Percentiles rank a stretch among this genome's conserved stretches.
phyloP scores from a whole-genome alignment of 2,888 invertebrate species.

The Ectemnius continuus region DNA sequence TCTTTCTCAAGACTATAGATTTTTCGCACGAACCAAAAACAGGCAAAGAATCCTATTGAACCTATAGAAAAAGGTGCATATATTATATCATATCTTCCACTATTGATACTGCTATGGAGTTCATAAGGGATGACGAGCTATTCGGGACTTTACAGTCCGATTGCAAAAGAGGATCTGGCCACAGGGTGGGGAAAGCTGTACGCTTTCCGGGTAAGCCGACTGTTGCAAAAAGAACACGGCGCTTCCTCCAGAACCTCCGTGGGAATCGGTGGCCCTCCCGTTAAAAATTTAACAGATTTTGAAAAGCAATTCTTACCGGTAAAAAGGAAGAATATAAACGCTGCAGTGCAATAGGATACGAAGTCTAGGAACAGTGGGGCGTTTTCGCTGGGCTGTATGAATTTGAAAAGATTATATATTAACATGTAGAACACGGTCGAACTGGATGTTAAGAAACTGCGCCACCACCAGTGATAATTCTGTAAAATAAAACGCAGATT shows the following conservation, averaged over 20 bases:
- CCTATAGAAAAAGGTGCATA: conserved; percentile 77
- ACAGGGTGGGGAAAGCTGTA: too few relatives aligned
- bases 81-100: too few relatives aligned
- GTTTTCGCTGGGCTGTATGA: conserved; percentile 97
- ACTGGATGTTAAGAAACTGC: conserved; percentile 94
- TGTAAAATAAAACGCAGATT: conserved; percentile 64
- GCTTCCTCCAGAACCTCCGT: too few relatives aligned
- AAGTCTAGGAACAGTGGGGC: conserved; percentile 98
- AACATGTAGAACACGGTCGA: conserved; percentile 98
- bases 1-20: conserved; percentile 99
- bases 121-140: too few relatives aligned
- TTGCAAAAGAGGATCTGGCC: too few relatives aligned
- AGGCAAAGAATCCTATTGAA: conserved; percentile 97
- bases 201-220: too few relatives aligned
- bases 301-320: conserved; percentile 82
- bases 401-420: conserved; percentile 98
- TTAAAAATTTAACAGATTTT: too few relatives aligned
- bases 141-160: too few relatives aligned
- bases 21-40: conserved; percentile 99
- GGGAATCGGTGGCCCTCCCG: too few relatives aligned
- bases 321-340: conserved; percentile 97
- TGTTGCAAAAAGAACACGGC: too few relatives aligned
- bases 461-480: conserved; percentile 99
- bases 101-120: too few relatives aligned
- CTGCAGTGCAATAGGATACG: conserved; percentile 99